phyloP scores from a whole-genome alignment of 2,113 vertebrate genomes.

The Crotophaga sulcirostris region DNA sequence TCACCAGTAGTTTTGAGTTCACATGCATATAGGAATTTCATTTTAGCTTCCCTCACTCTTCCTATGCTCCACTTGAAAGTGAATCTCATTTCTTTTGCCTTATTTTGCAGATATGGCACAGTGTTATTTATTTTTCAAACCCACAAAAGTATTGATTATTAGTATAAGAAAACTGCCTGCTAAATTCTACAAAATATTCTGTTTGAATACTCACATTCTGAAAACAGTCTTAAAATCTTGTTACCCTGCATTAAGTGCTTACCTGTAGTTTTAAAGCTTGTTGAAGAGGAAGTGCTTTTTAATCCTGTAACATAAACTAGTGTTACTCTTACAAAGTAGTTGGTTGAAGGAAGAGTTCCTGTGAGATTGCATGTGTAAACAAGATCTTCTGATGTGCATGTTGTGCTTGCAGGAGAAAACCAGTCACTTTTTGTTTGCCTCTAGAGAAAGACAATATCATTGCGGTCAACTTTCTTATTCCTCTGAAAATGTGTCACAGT shows the following conservation, averaged over 20 bases:
- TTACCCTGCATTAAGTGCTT: neutral
- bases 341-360: slow-evolving; percentile 57
- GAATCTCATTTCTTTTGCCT: neutral
- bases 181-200: neutral
- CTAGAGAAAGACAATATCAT: slow-evolving; percentile 52
- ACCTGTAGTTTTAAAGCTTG: slow-evolving; percentile 76
- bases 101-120: neutral
- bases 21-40: neutral
- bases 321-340: slow-evolving; percentile 57
- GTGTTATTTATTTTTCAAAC: neutral
- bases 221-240: neutral
- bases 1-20: neutral
- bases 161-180: neutral
- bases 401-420: slow-evolving; percentile 45
- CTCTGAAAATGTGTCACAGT: neutral
- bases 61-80: neutral
- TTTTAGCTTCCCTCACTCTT: neutral
- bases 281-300: slow-evolving; percentile 59
- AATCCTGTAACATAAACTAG: slow-evolving; percentile 66
- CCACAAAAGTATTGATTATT: neutral
- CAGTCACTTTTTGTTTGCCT: slow-evolving; percentile 48
- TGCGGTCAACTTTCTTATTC: neutral
- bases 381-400: slow-evolving; percentile 20
- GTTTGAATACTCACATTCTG: neutral
- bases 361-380: slow-evolving; percentile 60